A percentile compares a stretch with the other conserved stretches of the same genome.
phyloP scores from a whole-genome alignment of 2,113 vertebrate species.

The Spea bombifrons region DNA sequence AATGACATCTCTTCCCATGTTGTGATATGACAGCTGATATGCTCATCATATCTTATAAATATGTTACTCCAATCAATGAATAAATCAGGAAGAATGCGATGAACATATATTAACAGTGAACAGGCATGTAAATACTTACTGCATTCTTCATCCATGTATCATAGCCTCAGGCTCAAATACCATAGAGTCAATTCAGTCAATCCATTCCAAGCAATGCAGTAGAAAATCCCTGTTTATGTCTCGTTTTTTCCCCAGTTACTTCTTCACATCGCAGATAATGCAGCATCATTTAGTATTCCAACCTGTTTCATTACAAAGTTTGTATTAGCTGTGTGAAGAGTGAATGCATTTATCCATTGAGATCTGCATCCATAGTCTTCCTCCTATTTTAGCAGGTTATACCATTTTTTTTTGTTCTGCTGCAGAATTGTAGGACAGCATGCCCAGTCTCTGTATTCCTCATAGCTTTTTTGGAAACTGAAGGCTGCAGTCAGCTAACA shows the following conservation, averaged over 20 bases:
- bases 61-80: slow-evolving; percentile 26
- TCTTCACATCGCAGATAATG: slow-evolving; percentile 52
- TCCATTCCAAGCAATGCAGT: slow-evolving; percentile 51
- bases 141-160: slow-evolving; percentile 84
- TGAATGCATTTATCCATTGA: neutral
- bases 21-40: slow-evolving; percentile 19
- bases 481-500: slow-evolving; percentile 62
- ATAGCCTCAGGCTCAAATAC: slow-evolving; percentile 64
- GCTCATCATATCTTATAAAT: slow-evolving; percentile 19
- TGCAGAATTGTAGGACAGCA: slow-evolving; percentile 69
- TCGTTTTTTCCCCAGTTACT: slow-evolving; percentile 53
- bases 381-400: slow-evolving; percentile 10
- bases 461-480: slow-evolving; percentile 60
- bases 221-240: slow-evolving; percentile 47
- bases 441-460: slow-evolving; percentile 54
- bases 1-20: slow-evolving; percentile 9
- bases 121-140: slow-evolving; percentile 75
- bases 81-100: slow-evolving; percentile 16
- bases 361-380: neutral
- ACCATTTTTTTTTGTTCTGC: slow-evolving; percentile 55
- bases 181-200: slow-evolving; percentile 60
- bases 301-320: slow-evolving; percentile 54
- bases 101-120: slow-evolving; percentile 2
- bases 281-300: slow-evolving; percentile 34
- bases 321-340: slow-evolving; percentile 12